Evolutionary conservation across 2,888 invertebrate species (phyloP).

Genomic region (Alloplasta piceator): DNA sequence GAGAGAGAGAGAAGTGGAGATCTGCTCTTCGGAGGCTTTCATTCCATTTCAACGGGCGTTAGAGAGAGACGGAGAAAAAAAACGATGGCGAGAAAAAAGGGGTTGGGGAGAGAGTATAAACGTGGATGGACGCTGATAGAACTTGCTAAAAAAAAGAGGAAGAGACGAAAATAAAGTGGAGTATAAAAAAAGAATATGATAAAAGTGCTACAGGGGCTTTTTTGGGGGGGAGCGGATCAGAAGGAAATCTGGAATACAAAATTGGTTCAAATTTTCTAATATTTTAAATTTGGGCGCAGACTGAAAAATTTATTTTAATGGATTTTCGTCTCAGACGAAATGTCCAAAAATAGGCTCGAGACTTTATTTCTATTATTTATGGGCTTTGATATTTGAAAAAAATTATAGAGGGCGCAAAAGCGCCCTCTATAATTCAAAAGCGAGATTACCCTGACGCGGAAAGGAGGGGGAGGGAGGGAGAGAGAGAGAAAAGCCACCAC

Average conservation of each 20-base stretch:
- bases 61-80: constrained; percentile 61
- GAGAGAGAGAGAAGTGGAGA: constrained; percentile 18
- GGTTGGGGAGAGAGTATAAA: constrained; percentile 13
- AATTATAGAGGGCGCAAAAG: no score
- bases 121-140: constrained; percentile 54
- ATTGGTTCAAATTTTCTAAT: no score
- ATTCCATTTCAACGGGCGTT: constrained; percentile 70
- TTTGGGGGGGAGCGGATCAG: no score
- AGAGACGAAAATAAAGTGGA: constrained; percentile 5
- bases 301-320: no score
- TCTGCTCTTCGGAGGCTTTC: constrained; percentile 64
- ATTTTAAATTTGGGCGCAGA: no score
- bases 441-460: not conserved
- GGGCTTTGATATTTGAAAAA: no score
- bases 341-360: no score
- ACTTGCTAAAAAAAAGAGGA: constrained; percentile 28
- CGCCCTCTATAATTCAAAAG: no score
- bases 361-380: no score
- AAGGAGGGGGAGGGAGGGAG: constrained; percentile 9
- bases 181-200: constrained; percentile 21
- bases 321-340: no score
- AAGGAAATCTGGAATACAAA: no score
- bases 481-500: constrained; percentile 6
- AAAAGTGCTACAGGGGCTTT: constrained; percentile 4
- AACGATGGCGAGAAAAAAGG: constrained; percentile 44